Evolutionary conservation across 2,888 invertebrate species (phyloP).

Genomic region (Rambutsinella grinnellia): DNA sequence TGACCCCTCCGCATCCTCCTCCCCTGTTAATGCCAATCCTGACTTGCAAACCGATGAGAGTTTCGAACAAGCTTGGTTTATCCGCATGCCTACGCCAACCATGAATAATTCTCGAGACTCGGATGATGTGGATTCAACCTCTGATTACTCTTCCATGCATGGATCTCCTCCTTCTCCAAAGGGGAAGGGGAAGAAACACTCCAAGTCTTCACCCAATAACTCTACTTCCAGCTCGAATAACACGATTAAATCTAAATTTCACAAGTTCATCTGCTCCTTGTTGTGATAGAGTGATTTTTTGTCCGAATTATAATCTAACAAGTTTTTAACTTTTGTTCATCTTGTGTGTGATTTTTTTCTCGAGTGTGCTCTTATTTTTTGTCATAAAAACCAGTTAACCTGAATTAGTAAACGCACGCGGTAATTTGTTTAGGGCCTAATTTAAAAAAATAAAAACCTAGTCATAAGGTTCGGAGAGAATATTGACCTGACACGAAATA

Average conservation of each 20-base stretch:
- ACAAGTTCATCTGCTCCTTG: slow-evolving; percentile 58
- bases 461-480: background rate
- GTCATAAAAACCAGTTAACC: background rate
- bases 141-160: slow-evolving; percentile 64
- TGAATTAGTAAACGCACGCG: no score
- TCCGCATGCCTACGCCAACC: slow-evolving; percentile 47
- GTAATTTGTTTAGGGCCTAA: background rate
- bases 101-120: slow-evolving; percentile 36
- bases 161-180: slow-evolving; percentile 61
- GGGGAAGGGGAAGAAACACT: slow-evolving; percentile 35
- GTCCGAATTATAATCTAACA: background rate
- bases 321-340: background rate
- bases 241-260: slow-evolving; percentile 45
- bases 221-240: slow-evolving; percentile 31
- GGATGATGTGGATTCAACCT: slow-evolving; percentile 60
- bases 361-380: slow-evolving; percentile 25
- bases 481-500: slow-evolving; percentile 1
- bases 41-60: slow-evolving; percentile 41
- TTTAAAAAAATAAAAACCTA: background rate
- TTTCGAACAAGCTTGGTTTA: slow-evolving; percentile 64
- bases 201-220: slow-evolving; percentile 42
- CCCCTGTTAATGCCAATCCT: slow-evolving; percentile 40
- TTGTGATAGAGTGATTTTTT: slow-evolving; percentile 37
- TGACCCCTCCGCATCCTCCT: slow-evolving; percentile 33
- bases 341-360: background rate